A percentile compares a stretch with the other conserved stretches of the same genome.
These are phyloP conservation scores for Drosophila kurseongensis DNA, from an alignment of 1,140 invertebrate genomes.

Conservation along the genomic window DNA sequence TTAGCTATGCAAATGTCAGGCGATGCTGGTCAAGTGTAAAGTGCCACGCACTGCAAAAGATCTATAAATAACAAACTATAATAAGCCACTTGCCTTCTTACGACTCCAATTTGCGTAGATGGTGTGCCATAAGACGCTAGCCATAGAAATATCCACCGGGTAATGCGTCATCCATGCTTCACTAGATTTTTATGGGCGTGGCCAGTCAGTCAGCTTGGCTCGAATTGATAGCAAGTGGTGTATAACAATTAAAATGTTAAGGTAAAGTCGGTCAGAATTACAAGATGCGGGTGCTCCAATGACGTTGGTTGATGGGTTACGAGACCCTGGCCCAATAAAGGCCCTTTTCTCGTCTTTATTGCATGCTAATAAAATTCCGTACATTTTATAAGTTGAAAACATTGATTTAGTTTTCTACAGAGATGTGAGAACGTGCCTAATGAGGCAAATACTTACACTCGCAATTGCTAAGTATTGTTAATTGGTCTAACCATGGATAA, in stretches of 20 bases:
- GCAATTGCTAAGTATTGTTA: neutral
- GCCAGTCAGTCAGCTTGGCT: neutral
- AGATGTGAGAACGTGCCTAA: too few relatives aligned
- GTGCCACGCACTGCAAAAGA: conserved; percentile 16
- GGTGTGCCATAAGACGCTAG: conserved; percentile 19
- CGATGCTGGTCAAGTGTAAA: conserved; percentile 45
- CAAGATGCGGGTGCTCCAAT: conserved; percentile 30
- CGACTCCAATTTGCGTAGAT: conserved; percentile 38
- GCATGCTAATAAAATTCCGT: neutral
- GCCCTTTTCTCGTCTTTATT: too few relatives aligned
- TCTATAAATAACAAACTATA: conserved; percentile 52
- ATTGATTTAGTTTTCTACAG: too few relatives aligned
- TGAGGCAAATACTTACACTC: too few relatives aligned
- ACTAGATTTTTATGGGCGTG: conserved; percentile 3
- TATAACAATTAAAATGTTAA: conserved; percentile 7
- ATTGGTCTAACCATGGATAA: neutral
- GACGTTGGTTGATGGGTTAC: conserved; percentile 27
- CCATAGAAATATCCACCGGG: neutral
- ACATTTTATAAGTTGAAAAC: too few relatives aligned
- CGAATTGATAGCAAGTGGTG: neutral
- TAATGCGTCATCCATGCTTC: conserved; percentile 30
- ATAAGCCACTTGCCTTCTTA: conserved; percentile 6
- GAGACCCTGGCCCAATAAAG: neutral
- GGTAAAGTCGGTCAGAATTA: conserved; percentile 1
- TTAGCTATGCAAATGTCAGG: conserved; percentile 65